Evolutionary conservation across 1,140 invertebrate genomes (phyloP).

Genomic region (Trialeurodes vaporariorum): DNA sequence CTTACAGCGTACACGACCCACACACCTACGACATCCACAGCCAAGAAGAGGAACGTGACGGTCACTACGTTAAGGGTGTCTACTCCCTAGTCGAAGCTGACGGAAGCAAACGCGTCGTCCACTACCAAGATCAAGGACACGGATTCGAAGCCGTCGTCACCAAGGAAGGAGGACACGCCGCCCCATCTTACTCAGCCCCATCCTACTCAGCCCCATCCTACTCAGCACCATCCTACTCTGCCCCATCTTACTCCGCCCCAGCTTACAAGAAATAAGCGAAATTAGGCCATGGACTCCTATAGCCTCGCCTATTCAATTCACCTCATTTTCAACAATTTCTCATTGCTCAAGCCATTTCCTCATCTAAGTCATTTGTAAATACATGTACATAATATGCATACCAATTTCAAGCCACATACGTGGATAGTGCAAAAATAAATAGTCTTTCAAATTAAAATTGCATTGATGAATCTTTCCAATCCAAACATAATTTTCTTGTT

Average conservation of each 20-base stretch:
- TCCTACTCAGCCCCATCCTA: slow-evolving; percentile 10
- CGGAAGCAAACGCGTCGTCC: slow-evolving; percentile 42
- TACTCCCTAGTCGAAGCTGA: slow-evolving; percentile 39
- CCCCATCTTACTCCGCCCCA: slow-evolving; percentile 13
- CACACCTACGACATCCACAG: slow-evolving; percentile 27
- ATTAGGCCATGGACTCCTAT: no score
- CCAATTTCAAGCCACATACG: no score
- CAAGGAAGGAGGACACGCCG: slow-evolving; percentile 13
- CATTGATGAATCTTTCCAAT: no score
- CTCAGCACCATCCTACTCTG: slow-evolving; percentile 13
- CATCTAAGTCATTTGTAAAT: background rate
- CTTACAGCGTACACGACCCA: slow-evolving; percentile 26
- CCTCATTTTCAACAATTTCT: background rate
- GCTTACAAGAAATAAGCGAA: slow-evolving; percentile 10
- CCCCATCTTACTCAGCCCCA: slow-evolving; percentile 6
- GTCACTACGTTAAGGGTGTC: slow-evolving; percentile 26
- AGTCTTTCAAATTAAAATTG: no score
- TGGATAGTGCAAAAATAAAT: no score
- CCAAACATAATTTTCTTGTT: no score
- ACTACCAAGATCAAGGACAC: slow-evolving; percentile 35
- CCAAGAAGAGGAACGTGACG: slow-evolving; percentile 28
- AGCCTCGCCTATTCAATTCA: background rate
- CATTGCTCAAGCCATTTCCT: background rate
- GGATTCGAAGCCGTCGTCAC: slow-evolving; percentile 25
- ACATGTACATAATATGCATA: slow-evolving; percentile 2